Base-by-base conservation (phyloP, 2,888 invertebrate species). In the Drosophila mulleri region DNA sequence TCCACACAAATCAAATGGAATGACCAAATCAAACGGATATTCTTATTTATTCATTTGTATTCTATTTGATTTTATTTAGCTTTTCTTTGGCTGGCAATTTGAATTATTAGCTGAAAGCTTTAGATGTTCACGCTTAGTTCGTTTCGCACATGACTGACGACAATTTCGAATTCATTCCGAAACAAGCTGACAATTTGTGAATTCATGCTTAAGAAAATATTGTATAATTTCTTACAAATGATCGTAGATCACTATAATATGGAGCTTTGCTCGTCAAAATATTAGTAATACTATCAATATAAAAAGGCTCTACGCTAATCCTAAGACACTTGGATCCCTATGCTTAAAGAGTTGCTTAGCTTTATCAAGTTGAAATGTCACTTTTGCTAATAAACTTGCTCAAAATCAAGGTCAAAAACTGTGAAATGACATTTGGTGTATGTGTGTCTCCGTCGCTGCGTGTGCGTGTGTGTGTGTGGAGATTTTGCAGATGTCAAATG, bases 401-500 rank as follows among this genome's bases (percentile, higher is more conserved):
- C 35, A 53, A 37, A 41, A 29, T 44, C 47, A 48, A 48, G 48
- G 39, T 48, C 39, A 48, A 26, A 58, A 26, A 14, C 26, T 59
- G 58, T 47, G 26, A 59, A 59, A 26, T 47, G 58, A 18, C 39
- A 59, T 39, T 29, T 29, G 2, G 14, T 26, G 26, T 35, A 12
- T 35, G 50, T 9, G 35, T 52, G 12, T 14, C 6, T 3, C 7
- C 26, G 29, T n/a, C n/a, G n/a, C 9, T n/a, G 48, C 3, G 52
- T 44, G 44, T 26, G 37, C 3, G 26, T 11, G 11, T n/a, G 39
- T 39, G 26, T 37, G 39, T 23, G 37, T 57, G 45, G 16, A 50
- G 26, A 59, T 29, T 57, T 57, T 39, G 35, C 45, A 44, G 35
- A 60, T 48, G 48, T 20, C 39, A 59, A 39, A 56, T 56, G 45